phyloP scores from a whole-genome alignment of 1,140 invertebrate species.

The Drosophila persimilis region DNA sequence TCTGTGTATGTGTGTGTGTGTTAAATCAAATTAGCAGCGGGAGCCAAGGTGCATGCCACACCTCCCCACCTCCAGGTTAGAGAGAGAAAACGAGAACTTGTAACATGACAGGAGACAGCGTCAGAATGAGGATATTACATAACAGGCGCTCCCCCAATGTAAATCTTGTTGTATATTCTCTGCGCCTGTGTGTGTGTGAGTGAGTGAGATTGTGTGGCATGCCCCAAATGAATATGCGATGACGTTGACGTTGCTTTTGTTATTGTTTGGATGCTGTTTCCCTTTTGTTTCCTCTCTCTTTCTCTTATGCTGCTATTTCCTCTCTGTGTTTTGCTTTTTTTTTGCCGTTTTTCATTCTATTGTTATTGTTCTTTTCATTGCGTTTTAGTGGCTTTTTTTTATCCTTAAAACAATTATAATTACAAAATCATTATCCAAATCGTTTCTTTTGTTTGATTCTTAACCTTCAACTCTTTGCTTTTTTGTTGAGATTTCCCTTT shows the following conservation, averaged over 20 bases:
- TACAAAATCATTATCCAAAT: too few relatives aligned
- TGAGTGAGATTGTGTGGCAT: conserved; percentile 41
- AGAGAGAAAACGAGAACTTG: conserved; percentile 45
- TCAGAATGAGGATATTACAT: conserved; percentile 79
- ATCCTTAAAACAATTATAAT: too few relatives aligned
- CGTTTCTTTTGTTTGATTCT: conserved; percentile 9
- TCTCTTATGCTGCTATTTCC: neutral
- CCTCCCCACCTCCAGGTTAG: conserved; percentile 27
- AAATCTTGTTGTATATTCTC: conserved; percentile 50
- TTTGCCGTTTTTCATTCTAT: conserved; percentile 1
- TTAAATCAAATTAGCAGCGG: conserved; percentile 72
- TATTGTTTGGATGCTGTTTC: conserved; percentile 38
- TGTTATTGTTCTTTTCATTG: too few relatives aligned
- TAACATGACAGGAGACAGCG: conserved; percentile 76
- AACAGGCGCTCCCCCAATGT: conserved; percentile 74
- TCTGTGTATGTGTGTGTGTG: conserved; percentile 40
- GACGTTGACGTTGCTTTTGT: conserved; percentile 57
- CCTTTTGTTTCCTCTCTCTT: conserved; percentile 40
- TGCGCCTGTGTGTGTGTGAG: conserved; percentile 2
- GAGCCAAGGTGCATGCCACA: conserved; percentile 64
- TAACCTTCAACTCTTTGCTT: conserved; percentile 50
- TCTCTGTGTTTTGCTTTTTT: neutral
- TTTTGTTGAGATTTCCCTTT: conserved; percentile 16
- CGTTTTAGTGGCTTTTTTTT: too few relatives aligned
- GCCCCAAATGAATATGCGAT: conserved; percentile 57